Conservation (phyloP, 2,113 vertebrate species). For the Fregata magnificens region DNA sequence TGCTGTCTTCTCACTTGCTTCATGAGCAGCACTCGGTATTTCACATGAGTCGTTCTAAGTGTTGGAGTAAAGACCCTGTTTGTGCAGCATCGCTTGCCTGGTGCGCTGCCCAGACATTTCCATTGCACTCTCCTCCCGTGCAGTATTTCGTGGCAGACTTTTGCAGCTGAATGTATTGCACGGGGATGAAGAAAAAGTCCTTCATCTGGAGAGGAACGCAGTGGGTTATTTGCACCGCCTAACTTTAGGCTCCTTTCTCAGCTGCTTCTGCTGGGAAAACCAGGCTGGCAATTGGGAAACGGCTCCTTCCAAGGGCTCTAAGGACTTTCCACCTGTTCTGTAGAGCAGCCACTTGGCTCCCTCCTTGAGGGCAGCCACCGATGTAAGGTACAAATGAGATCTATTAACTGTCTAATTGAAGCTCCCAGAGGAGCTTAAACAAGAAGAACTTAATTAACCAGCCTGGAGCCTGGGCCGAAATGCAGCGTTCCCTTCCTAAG, state of each 20-base stretch:
- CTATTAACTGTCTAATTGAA: conserved; percentile 30
- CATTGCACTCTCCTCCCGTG: accelerated
- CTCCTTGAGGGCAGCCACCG: background rate
- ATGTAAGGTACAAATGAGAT: conserved; percentile 14
- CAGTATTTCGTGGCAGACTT: background rate
- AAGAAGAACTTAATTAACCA: conserved; percentile 38
- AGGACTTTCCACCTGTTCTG: background rate
- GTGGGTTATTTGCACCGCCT: background rate
- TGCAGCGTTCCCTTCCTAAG: background rate
- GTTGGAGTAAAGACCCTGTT: background rate
- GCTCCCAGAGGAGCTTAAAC: conserved; percentile 4
- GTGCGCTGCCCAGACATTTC: background rate
- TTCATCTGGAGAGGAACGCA: background rate
- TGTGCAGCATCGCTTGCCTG: background rate
- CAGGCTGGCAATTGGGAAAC: background rate
- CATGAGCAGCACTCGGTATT: background rate
- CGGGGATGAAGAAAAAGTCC: background rate
- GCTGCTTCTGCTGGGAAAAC: background rate
- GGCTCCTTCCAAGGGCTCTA: background rate
- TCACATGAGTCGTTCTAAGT: accelerated
- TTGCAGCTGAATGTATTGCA: background rate
- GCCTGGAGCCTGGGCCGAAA: conserved; percentile 20
- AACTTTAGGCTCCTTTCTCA: background rate
- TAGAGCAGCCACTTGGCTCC: background rate
- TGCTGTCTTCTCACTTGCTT: background rate